Conservation (phyloP, 2,888 invertebrate species). For the Creontiades dilutus region DNA sequence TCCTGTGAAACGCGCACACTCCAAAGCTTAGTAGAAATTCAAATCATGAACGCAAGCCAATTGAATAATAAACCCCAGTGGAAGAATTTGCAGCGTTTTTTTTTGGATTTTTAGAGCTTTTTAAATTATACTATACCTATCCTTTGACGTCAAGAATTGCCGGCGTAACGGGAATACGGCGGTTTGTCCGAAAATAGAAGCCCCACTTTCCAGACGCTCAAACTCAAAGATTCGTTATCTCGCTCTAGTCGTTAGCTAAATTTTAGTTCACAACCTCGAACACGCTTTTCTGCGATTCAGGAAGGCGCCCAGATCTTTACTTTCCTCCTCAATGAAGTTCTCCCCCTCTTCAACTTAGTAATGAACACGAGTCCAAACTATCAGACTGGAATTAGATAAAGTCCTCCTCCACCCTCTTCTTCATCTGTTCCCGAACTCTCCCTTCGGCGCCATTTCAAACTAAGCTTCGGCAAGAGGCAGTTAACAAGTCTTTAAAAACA, state of each 20-base stretch:
- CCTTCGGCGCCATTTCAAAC: conserved; percentile 68
- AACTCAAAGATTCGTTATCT: conserved; percentile 26
- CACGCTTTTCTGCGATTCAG: conserved; percentile 36
- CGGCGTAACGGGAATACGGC: not conserved
- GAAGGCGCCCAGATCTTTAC: conserved; percentile 54
- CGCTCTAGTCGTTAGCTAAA: conserved; percentile 24
- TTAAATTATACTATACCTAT: too few relatives aligned
- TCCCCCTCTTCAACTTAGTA: conserved; percentile 61
- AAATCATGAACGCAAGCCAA: too few relatives aligned
- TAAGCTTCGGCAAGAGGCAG: conserved; percentile 58
- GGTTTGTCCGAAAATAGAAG: not conserved
- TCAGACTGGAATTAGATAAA: conserved; percentile 75
- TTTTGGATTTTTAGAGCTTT: too few relatives aligned
- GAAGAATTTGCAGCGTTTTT: too few relatives aligned
- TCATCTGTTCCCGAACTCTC: conserved; percentile 52
- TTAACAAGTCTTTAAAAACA: conserved; percentile 69
- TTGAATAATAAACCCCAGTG: too few relatives aligned
- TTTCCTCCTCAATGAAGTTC: conserved; percentile 61
- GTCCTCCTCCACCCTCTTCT: conserved; percentile 28
- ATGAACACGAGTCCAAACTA: conserved; percentile 73
- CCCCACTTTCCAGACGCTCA: not conserved
- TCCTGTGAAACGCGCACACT: too few relatives aligned
- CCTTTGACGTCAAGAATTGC: too few relatives aligned
- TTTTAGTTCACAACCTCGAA: conserved; percentile 26
- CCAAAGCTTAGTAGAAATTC: too few relatives aligned